These are phyloP conservation scores for Caenorhabditis sp. DNA, from an alignment of 2,888 invertebrate species.

Conservation along the genomic window DNA sequence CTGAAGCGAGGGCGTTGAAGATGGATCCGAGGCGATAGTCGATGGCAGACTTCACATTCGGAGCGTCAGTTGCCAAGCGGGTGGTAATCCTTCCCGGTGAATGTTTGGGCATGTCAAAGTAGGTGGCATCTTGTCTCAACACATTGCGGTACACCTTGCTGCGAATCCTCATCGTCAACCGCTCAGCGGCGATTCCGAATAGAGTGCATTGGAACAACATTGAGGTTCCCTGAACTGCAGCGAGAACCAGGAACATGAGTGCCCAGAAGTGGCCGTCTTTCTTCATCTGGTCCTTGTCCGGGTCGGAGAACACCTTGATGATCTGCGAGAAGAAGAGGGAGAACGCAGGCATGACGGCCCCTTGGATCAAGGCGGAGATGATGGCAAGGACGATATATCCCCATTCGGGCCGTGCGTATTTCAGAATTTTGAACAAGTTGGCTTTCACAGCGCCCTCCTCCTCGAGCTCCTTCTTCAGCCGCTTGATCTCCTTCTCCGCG, in stretches of 20 bases:
- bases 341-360: constrained; percentile 84
- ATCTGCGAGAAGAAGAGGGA: constrained; percentile 84
- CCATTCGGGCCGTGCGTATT: constrained; percentile 84
- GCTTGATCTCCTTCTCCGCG: constrained; percentile 65
- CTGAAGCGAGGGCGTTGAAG: constrained; percentile 83
- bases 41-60: constrained; percentile 84
- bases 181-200: constrained; percentile 83
- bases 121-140: constrained; percentile 84
- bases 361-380: constrained; percentile 80
- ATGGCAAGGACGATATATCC: constrained; percentile 83
- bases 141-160: constrained; percentile 83
- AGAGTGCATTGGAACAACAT: constrained; percentile 78
- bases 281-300: constrained; percentile 83
- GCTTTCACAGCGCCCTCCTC: constrained; percentile 73
- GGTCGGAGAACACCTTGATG: constrained; percentile 65
- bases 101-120: constrained; percentile 84
- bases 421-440: constrained; percentile 82
- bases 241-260: constrained; percentile 83
- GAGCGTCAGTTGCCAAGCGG: constrained; percentile 84
- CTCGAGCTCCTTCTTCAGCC: constrained; percentile 73
- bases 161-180: constrained; percentile 84
- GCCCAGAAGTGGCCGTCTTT: constrained; percentile 84
- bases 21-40: constrained; percentile 84
- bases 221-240: constrained; percentile 79
- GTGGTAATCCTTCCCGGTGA: constrained; percentile 84